Percentiles rank a stretch among this genome's conserved stretches.
Conservation (phyloP, 2,888 invertebrate species). For the Drosophila sordidapex region DNA sequence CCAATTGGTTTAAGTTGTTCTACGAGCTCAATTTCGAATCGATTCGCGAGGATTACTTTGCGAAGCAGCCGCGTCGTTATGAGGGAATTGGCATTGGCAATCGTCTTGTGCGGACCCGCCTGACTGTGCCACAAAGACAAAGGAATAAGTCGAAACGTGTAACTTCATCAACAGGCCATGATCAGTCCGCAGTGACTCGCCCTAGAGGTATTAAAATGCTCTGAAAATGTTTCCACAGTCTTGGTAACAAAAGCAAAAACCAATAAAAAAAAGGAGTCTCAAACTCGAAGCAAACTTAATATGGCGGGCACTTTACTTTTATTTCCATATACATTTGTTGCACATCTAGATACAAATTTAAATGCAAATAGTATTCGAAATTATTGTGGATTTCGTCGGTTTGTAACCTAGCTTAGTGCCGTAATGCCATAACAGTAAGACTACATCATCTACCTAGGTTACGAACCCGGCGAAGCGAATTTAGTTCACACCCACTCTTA, state of each 20-base stretch:
- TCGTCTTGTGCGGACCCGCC: background rate
- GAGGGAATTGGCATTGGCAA: conserved; percentile 9
- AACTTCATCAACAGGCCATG: too few relatives aligned
- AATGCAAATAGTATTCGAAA: background rate
- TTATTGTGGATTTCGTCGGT: background rate
- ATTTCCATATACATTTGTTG: background rate
- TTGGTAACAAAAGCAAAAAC: background rate
- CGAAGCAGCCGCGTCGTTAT: background rate
- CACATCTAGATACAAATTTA: background rate
- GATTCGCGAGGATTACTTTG: background rate
- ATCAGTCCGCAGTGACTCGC: background rate
- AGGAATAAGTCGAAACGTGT: background rate
- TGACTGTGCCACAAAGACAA: too few relatives aligned
- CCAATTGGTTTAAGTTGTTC: conserved; percentile 31
- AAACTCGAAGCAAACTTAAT: background rate
- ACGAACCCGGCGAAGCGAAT: background rate
- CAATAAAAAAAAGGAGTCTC: background rate
- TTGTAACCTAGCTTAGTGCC: background rate
- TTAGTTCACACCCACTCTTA: background rate
- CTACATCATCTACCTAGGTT: background rate
- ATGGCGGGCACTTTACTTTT: background rate
- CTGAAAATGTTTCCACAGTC: too few relatives aligned
- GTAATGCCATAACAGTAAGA: background rate
- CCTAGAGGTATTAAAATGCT: too few relatives aligned
- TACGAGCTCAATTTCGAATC: background rate